A percentile compares a stretch with the other conserved stretches of the same genome.
phyloP scores from a whole-genome alignment of 37 sponge, comb jelly and placozoan species.

The Hormiphora californensis region DNA sequence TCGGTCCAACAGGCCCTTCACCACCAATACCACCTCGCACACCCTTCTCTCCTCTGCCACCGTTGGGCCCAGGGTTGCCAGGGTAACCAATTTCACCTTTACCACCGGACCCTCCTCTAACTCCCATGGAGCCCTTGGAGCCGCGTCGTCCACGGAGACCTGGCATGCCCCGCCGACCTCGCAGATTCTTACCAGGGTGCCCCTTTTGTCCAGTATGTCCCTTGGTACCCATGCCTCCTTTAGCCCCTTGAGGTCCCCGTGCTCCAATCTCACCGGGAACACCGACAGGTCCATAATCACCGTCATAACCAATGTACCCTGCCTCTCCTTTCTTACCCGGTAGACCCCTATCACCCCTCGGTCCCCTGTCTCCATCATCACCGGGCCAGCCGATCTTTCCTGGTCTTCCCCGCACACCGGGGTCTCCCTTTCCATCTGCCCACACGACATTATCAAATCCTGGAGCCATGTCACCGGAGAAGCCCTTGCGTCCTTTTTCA shows the following conservation, averaged over 20 bases:
- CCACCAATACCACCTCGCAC: background rate
- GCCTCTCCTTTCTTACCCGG: too few relatives aligned
- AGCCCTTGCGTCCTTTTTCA: too few relatives aligned
- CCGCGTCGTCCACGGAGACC: background rate
- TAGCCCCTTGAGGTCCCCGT: background rate
- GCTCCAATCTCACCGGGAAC: background rate
- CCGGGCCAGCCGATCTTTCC: too few relatives aligned
- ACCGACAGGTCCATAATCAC: too few relatives aligned
- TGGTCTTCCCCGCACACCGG: too few relatives aligned
- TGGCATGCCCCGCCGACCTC: background rate
- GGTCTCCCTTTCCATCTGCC: too few relatives aligned
- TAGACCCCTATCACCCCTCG: too few relatives aligned
- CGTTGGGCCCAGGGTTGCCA: conserved; percentile 5
- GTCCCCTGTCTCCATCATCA: too few relatives aligned
- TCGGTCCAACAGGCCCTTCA: background rate
- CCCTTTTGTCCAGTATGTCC: background rate
- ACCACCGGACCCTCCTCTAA: background rate
- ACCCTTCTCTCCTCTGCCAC: background rate
- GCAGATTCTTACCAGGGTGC: too few relatives aligned
- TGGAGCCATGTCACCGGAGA: too few relatives aligned
- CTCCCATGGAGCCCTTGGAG: background rate
- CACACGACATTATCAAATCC: too few relatives aligned
- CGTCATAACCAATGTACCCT: too few relatives aligned
- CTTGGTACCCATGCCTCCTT: background rate
- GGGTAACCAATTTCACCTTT: background rate